Evolutionary conservation across 2,888 invertebrate species (phyloP).

Genomic region (Cynaeus angustus): DNA sequence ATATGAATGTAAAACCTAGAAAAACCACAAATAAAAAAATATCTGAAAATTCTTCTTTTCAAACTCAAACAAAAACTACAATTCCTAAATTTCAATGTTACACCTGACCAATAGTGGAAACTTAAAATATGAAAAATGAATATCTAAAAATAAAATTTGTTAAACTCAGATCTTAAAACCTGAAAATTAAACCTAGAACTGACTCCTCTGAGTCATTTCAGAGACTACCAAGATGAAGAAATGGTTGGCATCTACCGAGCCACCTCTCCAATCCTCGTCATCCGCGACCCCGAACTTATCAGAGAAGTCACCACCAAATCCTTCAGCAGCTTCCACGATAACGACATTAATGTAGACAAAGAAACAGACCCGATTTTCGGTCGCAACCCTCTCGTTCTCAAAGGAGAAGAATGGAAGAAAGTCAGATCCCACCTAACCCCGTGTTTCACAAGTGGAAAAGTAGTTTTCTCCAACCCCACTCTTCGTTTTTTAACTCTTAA

Average conservation of each 20-base stretch:
- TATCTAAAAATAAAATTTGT: too few species aligned
- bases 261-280: slow-evolving; percentile 62
- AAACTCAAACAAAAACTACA: too few species aligned
- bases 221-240: background rate
- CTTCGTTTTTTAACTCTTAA: background rate
- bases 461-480: slow-evolving; percentile 51
- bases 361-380: slow-evolving; percentile 71
- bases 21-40: too few species aligned
- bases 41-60: too few species aligned
- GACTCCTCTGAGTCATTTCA: too few species aligned
- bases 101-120: too few species aligned
- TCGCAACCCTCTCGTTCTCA: slow-evolving; percentile 72
- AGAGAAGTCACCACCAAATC: slow-evolving; percentile 65
- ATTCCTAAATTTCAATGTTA: too few species aligned
- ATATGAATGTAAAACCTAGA: too few species aligned
- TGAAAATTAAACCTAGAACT: too few species aligned
- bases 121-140: too few species aligned
- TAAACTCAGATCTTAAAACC: too few species aligned
- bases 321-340: slow-evolving; percentile 67
- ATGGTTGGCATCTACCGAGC: background rate
- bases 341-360: slow-evolving; percentile 67
- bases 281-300: slow-evolving; percentile 67
- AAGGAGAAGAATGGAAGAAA: slow-evolving; percentile 72
- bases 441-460: slow-evolving; percentile 73
- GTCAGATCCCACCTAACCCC: slow-evolving; percentile 72